Conservation (phyloP, 2,113 vertebrate species). For the Perca schrenkii region DNA sequence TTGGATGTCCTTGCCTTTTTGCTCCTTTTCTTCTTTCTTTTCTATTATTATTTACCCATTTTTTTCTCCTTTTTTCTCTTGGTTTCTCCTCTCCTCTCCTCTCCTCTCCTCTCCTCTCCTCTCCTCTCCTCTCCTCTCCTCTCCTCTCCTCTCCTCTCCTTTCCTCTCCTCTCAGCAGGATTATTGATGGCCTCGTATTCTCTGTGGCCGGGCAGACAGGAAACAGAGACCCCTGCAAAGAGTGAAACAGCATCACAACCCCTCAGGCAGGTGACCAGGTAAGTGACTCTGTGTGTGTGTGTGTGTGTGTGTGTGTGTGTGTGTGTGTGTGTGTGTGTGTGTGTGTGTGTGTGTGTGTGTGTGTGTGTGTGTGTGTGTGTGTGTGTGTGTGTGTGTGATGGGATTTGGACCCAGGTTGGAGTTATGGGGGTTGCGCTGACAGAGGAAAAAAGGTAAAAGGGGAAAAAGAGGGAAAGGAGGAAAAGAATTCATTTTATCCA, state of each 20-base stretch:
- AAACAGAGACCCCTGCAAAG: slow-evolving; percentile 65
- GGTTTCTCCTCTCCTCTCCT: neutral
- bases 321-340: slow-evolving; percentile 22
- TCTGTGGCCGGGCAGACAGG: slow-evolving; percentile 47
- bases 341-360: slow-evolving; percentile 42
- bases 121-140: slow-evolving; percentile 17
- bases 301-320: slow-evolving; percentile 26
- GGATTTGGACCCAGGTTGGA: slow-evolving; percentile 53
- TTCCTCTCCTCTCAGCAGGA: slow-evolving; percentile 38
- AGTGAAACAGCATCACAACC: slow-evolving; percentile 58
- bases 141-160: neutral
- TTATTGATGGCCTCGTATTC: slow-evolving; percentile 66
- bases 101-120: neutral
- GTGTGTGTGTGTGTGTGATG: slow-evolving; percentile 6
- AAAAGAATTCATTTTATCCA: slow-evolving; percentile 68
- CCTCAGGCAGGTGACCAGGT: slow-evolving; percentile 69
- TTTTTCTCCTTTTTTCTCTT: neutral
- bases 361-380: slow-evolving; percentile 27
- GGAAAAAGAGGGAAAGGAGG: slow-evolving; percentile 43
- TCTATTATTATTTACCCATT: neutral
- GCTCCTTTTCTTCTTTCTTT: too few relatives aligned
- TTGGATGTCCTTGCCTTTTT: neutral
- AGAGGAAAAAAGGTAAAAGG: slow-evolving; percentile 50
- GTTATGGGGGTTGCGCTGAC: slow-evolving; percentile 58
- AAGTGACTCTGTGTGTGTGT: slow-evolving; percentile 43